A percentile compares a stretch with the other conserved stretches of the same genome.
phyloP scores from a whole-genome alignment of 2,113 vertebrate species.

The Colius striatus region DNA sequence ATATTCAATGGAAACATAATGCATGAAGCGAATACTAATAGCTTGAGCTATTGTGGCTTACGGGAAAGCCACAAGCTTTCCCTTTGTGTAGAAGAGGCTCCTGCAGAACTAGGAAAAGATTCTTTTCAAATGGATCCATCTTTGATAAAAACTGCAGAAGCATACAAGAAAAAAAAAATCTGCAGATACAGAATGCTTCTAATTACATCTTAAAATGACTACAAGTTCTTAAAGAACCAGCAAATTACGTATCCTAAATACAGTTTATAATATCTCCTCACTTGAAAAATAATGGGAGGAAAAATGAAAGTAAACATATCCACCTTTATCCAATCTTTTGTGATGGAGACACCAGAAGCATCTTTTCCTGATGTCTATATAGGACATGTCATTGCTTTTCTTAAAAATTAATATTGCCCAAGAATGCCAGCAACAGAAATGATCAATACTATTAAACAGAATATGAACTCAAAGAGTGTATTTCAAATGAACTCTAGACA shows the following conservation, averaged over 20 bases:
- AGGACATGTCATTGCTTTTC: background rate
- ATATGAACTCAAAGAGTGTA: conserved; percentile 45
- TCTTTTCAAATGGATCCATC: background rate
- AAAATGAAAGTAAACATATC: conserved; percentile 22
- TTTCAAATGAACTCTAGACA: conserved; percentile 37
- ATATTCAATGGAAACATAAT: background rate
- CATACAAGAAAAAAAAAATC: background rate
- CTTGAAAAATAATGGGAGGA: background rate
- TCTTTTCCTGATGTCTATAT: background rate
- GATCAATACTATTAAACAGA: conserved; percentile 16
- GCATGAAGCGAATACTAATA: background rate
- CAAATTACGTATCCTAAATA: background rate
- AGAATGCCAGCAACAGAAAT: conserved; percentile 61
- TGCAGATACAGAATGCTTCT: background rate
- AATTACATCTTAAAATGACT: background rate
- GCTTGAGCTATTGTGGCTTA: background rate
- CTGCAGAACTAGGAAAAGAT: background rate
- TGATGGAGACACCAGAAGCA: background rate
- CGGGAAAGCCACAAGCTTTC: background rate
- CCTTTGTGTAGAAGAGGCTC: background rate
- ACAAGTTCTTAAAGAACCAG: background rate
- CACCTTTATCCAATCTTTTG: background rate
- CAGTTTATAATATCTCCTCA: background rate
- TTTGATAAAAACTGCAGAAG: background rate
- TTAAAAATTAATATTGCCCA: conserved; percentile 52